Percentiles rank a stretch among this genome's conserved stretches.
Evolutionary conservation across 2,888 invertebrate species (phyloP).

Genomic region (Dromius quadrimaculatus): DNA sequence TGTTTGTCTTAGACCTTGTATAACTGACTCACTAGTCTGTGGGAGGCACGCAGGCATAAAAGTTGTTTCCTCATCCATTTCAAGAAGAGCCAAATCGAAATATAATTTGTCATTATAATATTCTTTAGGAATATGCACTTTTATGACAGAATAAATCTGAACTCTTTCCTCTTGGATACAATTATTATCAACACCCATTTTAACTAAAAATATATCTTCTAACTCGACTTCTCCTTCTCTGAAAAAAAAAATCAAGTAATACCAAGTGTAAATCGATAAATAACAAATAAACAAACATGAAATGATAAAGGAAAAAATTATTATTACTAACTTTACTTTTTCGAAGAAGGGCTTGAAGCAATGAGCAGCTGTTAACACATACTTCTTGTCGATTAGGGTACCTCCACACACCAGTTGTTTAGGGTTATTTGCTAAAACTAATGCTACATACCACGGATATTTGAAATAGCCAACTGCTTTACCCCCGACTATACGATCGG

Average conservation of each 20-base stretch:
- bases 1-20: background rate
- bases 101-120: constrained; percentile 62
- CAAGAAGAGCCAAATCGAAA: constrained; percentile 63
- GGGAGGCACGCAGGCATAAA: constrained; percentile 63
- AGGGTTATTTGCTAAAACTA: constrained; percentile 54
- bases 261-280: background rate
- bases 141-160: constrained; percentile 58
- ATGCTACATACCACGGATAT: constrained; percentile 64
- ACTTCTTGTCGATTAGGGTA: constrained; percentile 61
- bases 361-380: constrained; percentile 65
- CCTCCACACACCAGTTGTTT: constrained; percentile 62
- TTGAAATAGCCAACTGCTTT: constrained; percentile 64
- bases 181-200: constrained; percentile 63
- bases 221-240: constrained; percentile 55
- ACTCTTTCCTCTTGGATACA: constrained; percentile 61
- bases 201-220: constrained; percentile 60
- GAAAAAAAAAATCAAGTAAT: background rate
- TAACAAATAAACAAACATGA: background rate
- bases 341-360: constrained; percentile 60
- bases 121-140: constrained; percentile 63
- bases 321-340: constrained; percentile 52
- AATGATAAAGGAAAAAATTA: background rate
- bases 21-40: constrained; percentile 56
- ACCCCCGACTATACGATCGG: constrained; percentile 63
- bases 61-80: constrained; percentile 59